Conservation (phyloP, 2,797 vertebrate species). For the Heliangelus exortis region DNA sequence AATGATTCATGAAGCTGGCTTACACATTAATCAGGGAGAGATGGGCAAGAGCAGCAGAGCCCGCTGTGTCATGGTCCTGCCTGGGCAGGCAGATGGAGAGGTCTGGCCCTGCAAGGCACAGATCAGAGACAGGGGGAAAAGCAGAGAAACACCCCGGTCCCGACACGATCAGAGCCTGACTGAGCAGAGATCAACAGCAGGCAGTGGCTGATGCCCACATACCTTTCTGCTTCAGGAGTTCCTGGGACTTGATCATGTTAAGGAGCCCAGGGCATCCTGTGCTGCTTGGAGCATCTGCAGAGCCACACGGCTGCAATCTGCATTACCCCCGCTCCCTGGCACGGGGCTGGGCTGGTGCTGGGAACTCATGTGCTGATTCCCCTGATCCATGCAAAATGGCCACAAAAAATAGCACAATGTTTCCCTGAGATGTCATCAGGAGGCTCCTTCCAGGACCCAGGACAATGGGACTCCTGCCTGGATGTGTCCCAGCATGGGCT, state of each 20-base stretch:
- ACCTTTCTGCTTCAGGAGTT: constrained; percentile 38
- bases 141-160: neutral
- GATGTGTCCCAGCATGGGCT: neutral
- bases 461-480: neutral
- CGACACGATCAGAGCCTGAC: neutral
- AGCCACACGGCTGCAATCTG: neutral
- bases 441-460: neutral
- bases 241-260: neutral
- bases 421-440: neutral
- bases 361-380: neutral
- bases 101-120: neutral
- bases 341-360: neutral
- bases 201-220: neutral
- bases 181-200: neutral
- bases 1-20: constrained; percentile 50
- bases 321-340: neutral
- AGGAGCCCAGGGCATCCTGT: constrained; percentile 11
- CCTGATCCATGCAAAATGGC: neutral
- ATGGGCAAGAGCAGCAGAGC: neutral
- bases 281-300: neutral
- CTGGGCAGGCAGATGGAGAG: neutral
- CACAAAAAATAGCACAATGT: neutral
- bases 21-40: constrained; percentile 36
- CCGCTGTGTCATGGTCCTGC: neutral
- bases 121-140: neutral